A percentile compares a stretch with the other conserved stretches of the same genome.
These are phyloP conservation scores for Cerceris rybyensis DNA, from an alignment of 2,888 invertebrate genomes.

Conservation along the genomic window DNA sequence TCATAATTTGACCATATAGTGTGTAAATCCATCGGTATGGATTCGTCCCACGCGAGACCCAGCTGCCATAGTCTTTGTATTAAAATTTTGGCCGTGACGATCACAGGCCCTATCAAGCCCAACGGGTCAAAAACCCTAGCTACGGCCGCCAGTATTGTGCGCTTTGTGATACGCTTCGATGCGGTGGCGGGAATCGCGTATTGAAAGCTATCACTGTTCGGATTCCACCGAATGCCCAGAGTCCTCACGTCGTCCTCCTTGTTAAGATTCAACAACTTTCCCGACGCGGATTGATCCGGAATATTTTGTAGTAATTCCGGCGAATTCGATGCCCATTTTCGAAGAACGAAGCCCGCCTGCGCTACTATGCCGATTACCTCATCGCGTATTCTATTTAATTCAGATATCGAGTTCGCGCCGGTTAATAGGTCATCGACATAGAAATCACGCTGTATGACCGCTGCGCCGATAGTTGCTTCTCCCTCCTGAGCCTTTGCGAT, in stretches of 20 bases:
- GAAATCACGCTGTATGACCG: background rate
- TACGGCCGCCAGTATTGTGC: background rate
- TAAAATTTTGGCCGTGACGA: background rate
- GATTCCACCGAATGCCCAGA: background rate
- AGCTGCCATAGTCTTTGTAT: background rate
- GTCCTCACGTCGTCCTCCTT: background rate
- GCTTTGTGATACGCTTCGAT: background rate
- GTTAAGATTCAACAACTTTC: background rate
- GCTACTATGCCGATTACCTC: background rate
- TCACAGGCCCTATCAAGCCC: background rate
- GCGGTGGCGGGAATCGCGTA: background rate
- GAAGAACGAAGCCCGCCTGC: background rate
- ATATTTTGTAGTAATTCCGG: background rate
- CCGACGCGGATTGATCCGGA: background rate
- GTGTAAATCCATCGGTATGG: background rate
- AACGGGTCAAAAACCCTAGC: conserved; percentile 1
- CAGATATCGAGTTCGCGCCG: background rate
- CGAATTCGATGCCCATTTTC: background rate
- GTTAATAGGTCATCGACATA: conserved; percentile 4
- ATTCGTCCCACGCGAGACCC: background rate
- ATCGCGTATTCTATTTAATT: background rate
- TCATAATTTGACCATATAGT: background rate
- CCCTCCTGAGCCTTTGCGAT: background rate
- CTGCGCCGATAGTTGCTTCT: background rate
- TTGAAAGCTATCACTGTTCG: background rate